Percentiles rank a stretch among this genome's conserved stretches.
These are phyloP conservation scores for Ceryle rudis DNA, from an alignment of 2,797 vertebrate species.

Conservation along the genomic window DNA sequence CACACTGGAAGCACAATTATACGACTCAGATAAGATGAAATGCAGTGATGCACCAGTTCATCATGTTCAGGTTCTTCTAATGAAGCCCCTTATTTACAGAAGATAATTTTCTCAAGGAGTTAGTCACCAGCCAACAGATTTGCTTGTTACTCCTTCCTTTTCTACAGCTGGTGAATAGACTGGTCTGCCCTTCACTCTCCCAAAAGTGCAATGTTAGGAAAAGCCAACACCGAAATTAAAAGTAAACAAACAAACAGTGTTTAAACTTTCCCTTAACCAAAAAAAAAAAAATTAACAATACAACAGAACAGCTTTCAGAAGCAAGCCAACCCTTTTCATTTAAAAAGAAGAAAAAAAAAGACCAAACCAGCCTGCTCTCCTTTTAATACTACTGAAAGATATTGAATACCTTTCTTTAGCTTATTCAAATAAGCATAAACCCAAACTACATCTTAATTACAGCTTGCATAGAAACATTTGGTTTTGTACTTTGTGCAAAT, in stretches of 20 bases:
- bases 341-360: background rate
- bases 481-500: conserved; percentile 75
- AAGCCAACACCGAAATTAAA: conserved; percentile 43
- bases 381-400: conserved; percentile 44
- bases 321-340: conserved; percentile 21
- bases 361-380: conserved; percentile 37
- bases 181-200: background rate
- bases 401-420: conserved; percentile 32
- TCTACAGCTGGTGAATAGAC: background rate
- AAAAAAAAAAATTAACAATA: background rate
- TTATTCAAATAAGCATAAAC: conserved; percentile 59
- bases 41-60: conserved; percentile 29
- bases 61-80: conserved; percentile 47
- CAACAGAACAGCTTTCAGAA: conserved; percentile 11
- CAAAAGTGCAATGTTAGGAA: conserved; percentile 58
- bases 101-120: conserved; percentile 25
- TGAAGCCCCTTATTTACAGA: conserved; percentile 66
- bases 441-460: conserved; percentile 14
- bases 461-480: conserved; percentile 71
- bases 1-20: conserved; percentile 39
- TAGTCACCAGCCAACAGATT: conserved; percentile 45
- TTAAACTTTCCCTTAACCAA: conserved; percentile 37
- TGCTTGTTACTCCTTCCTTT: conserved; percentile 11
- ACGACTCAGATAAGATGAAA: conserved; percentile 9
- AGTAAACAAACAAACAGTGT: conserved; percentile 46